phyloP scores from a whole-genome alignment of 1,140 invertebrate genomes.

The Bombus affinis region DNA sequence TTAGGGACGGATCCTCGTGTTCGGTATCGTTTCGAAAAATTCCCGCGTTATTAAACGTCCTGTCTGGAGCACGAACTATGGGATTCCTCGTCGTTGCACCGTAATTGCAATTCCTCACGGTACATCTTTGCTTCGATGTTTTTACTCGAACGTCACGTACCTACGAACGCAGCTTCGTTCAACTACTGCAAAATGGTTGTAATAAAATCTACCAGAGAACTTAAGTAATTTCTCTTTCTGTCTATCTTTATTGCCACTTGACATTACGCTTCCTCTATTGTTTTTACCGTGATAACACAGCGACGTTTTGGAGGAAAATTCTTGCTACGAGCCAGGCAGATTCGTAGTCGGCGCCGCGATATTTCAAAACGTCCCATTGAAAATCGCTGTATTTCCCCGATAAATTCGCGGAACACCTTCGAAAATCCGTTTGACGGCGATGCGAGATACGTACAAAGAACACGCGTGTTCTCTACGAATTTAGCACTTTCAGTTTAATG shows the following conservation, averaged over 20 bases:
- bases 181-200: too few species aligned
- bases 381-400: background rate
- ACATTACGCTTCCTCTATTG: background rate
- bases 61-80: too few species aligned
- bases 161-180: too few species aligned
- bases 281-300: background rate
- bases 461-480: conserved; percentile 7
- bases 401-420: background rate
- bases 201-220: too few species aligned
- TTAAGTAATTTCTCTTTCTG: background rate
- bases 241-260: accelerated
- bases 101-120: conserved; percentile 10
- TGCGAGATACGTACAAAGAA: background rate
- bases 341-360: background rate
- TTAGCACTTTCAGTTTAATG: conserved; percentile 25
- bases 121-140: background rate
- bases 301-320: too few species aligned
- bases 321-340: too few species aligned
- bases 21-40: conserved; percentile 32
- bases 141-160: background rate
- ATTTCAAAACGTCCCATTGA: background rate
- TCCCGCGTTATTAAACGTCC: conserved; percentile 26
- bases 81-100: background rate
- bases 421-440: background rate
- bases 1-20: background rate